These are phyloP conservation scores for Gambusia holbrooki DNA, from an alignment of 2,113 vertebrate species.

Conservation along the genomic window DNA sequence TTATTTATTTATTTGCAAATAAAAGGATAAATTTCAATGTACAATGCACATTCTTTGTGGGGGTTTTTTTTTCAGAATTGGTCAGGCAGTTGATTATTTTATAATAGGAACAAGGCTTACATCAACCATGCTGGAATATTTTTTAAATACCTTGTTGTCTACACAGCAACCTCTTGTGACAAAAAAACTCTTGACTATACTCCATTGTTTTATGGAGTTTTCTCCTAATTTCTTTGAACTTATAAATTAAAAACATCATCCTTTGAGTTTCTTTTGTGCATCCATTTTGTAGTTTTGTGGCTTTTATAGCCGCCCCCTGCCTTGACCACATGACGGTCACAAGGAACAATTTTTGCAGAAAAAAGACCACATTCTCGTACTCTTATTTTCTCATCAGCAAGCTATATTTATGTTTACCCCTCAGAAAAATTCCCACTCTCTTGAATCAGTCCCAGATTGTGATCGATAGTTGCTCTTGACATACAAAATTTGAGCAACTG, in stretches of 20 bases:
- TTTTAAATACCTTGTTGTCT: neutral
- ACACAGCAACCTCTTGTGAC: constrained; percentile 6
- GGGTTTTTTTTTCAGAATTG: no score
- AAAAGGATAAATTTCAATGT: neutral
- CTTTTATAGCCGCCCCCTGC: constrained; percentile 38
- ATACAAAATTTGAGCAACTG: constrained; percentile 21
- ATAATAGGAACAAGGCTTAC: neutral
- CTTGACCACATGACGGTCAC: constrained; percentile 75
- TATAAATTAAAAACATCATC: constrained; percentile 7
- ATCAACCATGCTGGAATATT: neutral
- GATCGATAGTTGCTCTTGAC: constrained; percentile 15
- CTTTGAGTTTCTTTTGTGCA: constrained; percentile 13
- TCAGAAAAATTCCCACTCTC: constrained; percentile 41
- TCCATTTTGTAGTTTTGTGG: constrained; percentile 19
- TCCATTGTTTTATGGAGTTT: neutral
- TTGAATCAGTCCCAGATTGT: constrained; percentile 31
- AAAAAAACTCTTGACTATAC: no score
- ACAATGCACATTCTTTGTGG: no score
- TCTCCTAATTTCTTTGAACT: neutral
- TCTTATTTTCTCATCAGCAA: constrained; percentile 21
- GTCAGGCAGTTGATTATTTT: neutral
- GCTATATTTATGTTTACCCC: constrained; percentile 60
- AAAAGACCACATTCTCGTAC: neutral
- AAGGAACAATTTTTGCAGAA: constrained; percentile 52
- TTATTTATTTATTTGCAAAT: neutral